Evolutionary conservation across 2,888 invertebrate species (phyloP).

Genomic region (Stenolophus ochropezus): DNA sequence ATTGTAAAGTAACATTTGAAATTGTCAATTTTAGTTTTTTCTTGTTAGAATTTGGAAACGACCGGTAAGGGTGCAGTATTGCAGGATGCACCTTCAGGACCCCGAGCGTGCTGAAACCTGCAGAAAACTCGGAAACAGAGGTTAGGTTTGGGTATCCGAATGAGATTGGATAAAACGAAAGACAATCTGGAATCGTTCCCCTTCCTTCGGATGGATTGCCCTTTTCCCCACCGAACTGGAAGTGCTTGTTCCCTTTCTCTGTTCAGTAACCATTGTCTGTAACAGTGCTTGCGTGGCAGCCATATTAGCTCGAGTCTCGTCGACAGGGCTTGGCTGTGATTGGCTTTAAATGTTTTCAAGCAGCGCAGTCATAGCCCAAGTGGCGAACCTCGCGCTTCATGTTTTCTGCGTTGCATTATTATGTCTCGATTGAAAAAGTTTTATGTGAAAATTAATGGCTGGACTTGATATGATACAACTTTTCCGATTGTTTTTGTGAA

Average conservation of each 20-base stretch:
- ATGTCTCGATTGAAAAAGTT: constrained; percentile 68
- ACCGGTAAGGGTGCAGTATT: background rate
- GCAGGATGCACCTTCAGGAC: background rate
- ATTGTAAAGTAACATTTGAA: too few relatives aligned
- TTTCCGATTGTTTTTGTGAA: constrained; percentile 47
- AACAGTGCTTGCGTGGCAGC: constrained; percentile 71
- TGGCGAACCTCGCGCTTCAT: constrained; percentile 67
- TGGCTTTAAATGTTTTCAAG: constrained; percentile 73
- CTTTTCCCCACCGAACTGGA: constrained; percentile 65
- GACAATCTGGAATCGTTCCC: constrained; percentile 69
- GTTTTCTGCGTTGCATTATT: constrained; percentile 66
- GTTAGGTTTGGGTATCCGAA: background rate
- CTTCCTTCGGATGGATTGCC: constrained; percentile 65
- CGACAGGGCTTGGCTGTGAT: constrained; percentile 73
- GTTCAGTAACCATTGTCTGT: constrained; percentile 70
- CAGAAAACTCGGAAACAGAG: constrained; percentile 6
- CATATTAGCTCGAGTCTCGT: constrained; percentile 74
- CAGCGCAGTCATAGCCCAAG: constrained; percentile 70
- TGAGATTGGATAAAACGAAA: constrained; percentile 66
- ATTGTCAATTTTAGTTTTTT: too few relatives aligned
- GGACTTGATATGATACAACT: constrained; percentile 65
- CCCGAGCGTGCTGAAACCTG: background rate
- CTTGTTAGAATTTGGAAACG: too few relatives aligned
- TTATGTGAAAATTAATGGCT: constrained; percentile 67
- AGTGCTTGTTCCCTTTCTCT: constrained; percentile 71